Evolutionary conservation across 2,888 invertebrate genomes (phyloP).

Genomic region (Gari tellinella): DNA sequence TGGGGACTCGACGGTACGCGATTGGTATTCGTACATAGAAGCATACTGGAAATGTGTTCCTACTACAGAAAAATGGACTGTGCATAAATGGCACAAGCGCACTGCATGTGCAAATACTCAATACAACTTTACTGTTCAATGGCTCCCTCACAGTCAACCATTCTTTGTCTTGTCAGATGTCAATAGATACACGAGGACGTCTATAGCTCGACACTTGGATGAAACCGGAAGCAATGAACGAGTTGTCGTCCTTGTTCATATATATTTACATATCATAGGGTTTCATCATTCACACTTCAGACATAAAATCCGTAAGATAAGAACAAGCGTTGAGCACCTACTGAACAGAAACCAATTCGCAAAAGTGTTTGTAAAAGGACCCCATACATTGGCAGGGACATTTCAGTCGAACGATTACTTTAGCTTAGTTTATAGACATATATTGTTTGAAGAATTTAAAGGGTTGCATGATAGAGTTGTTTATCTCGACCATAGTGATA

Average conservation of each 20-base stretch:
- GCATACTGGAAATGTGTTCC: slow-evolving; percentile 3
- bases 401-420: too few species aligned
- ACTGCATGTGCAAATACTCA: background rate
- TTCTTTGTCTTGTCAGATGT: slow-evolving; percentile 5
- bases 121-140: slow-evolving; percentile 12
- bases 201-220: slow-evolving; percentile 7
- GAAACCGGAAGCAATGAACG: slow-evolving; percentile 6
- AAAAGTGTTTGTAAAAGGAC: too few species aligned
- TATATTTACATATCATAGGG: slow-evolving; percentile 20
- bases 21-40: slow-evolving; percentile 16
- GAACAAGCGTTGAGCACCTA: slow-evolving; percentile 15
- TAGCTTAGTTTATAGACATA: too few species aligned
- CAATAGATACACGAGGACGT: background rate
- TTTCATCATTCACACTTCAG: slow-evolving; percentile 17
- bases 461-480: too few species aligned
- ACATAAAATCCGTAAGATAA: slow-evolving; percentile 6
- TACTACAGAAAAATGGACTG: slow-evolving; percentile 17
- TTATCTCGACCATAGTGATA: too few species aligned
- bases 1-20: too few species aligned
- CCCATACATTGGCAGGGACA: too few species aligned
- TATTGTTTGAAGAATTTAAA: too few species aligned
- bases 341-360: too few species aligned
- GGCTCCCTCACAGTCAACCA: slow-evolving; percentile 21
- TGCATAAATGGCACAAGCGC: slow-evolving; percentile 15
- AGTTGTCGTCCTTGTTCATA: slow-evolving; percentile 25